Conservation (phyloP, 2,888 invertebrate genomes). For the Pollenia angustigena region DNA sequence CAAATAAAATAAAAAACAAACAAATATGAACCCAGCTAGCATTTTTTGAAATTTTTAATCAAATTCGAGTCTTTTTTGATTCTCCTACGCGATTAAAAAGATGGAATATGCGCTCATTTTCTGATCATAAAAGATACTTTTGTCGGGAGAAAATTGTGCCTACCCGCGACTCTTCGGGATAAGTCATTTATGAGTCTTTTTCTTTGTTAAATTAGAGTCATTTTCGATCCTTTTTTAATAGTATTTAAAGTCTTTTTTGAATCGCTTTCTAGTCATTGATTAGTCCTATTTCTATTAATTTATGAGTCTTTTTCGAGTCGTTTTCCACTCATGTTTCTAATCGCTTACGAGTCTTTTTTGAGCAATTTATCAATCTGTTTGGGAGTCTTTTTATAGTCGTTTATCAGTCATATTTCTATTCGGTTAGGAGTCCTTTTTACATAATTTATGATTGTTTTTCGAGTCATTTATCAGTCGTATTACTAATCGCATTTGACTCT, state of each 20-base stretch:
- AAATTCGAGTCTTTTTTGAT: no score
- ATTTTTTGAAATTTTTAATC: no score
- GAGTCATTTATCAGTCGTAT: conserved; percentile 25
- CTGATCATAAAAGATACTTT: no score
- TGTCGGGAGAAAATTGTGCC: not conserved
- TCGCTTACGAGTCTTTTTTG: conserved; percentile 19
- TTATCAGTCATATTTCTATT: not conserved
- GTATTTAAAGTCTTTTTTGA: conserved; percentile 7
- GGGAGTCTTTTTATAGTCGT: conserved; percentile 24
- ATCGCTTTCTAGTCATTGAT: conserved; percentile 22
- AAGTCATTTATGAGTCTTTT: conserved; percentile 27
- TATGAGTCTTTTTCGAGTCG: conserved; percentile 26
- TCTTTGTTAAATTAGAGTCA: conserved; percentile 19
- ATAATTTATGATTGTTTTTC: conserved; percentile 21
- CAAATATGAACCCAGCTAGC: no score
- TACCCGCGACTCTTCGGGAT: conserved; percentile 7
- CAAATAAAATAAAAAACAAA: no score
- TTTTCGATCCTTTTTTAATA: conserved; percentile 18
- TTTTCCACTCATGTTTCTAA: conserved; percentile 25
- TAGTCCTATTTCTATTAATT: conserved; percentile 3
- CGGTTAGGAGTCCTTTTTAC: not conserved
- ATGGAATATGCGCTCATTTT: no score
- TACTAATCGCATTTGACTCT: conserved; percentile 27
- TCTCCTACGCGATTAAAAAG: no score
- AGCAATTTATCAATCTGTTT: conserved; percentile 28